These are phyloP conservation scores for Xiphophorus maculatus DNA, from an alignment of 2,113 vertebrate species.

Conservation along the genomic window DNA sequence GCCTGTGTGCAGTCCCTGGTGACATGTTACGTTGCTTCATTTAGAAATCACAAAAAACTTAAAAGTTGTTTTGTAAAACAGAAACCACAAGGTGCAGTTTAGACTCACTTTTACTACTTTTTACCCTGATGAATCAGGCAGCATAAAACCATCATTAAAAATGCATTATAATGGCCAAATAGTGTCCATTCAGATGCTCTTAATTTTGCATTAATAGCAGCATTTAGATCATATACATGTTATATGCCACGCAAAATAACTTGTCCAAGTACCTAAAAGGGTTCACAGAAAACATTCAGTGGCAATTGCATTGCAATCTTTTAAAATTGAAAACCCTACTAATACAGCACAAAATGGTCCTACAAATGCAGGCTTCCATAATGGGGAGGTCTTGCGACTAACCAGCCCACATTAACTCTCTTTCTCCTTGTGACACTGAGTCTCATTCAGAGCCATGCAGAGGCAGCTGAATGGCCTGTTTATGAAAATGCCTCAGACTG, in stretches of 20 bases:
- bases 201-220: neutral
- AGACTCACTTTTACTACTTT: neutral
- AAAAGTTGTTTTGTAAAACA: neutral
- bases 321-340: slow-evolving; percentile 15
- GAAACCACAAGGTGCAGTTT: neutral
- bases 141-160: neutral
- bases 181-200: neutral
- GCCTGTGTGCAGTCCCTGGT: neutral
- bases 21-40: neutral
- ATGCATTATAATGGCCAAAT: too few relatives aligned
- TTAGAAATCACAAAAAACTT: neutral
- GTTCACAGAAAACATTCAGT: neutral
- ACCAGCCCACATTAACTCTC: slow-evolving; percentile 68
- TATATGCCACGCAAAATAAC: neutral
- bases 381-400: slow-evolving; percentile 57
- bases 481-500: slow-evolving; percentile 74
- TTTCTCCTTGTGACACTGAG: slow-evolving; percentile 70
- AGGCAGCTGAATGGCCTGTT: slow-evolving; percentile 74
- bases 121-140: neutral
- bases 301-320: neutral
- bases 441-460: slow-evolving; percentile 67
- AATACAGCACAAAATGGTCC: slow-evolving; percentile 15
- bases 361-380: slow-evolving; percentile 33
- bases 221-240: neutral
- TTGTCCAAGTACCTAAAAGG: neutral